phyloP scores from a whole-genome alignment of 2,113 vertebrate genomes.

The Paratilapia polleni region DNA sequence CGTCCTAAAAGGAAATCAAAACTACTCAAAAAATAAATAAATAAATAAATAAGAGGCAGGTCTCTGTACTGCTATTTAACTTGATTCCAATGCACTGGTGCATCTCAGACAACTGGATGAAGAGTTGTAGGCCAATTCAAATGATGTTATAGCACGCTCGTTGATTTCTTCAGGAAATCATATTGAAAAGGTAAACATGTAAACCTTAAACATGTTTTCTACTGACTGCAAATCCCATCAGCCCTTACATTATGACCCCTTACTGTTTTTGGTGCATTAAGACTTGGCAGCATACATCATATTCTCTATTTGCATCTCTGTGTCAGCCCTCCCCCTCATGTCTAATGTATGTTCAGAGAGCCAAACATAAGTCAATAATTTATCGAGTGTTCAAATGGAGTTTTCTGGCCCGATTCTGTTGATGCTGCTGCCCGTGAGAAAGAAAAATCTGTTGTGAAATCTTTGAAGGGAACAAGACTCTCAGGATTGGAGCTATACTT shows the following conservation, averaged over 20 bases:
- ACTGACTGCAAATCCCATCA: background rate
- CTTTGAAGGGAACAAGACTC: background rate
- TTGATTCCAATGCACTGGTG: background rate
- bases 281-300: slow-evolving; percentile 15
- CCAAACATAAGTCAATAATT: slow-evolving; percentile 67
- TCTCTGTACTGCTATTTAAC: background rate
- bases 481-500: slow-evolving; percentile 18
- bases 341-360: slow-evolving; percentile 60
- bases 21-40: background rate
- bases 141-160: background rate
- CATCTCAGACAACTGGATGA: background rate
- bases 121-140: background rate
- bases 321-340: slow-evolving; percentile 50
- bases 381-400: slow-evolving; percentile 54
- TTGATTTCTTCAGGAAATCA: background rate
- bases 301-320: background rate
- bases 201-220: background rate
- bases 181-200: background rate
- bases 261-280: slow-evolving; percentile 39
- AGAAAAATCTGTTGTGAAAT: slow-evolving; percentile 36
- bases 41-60: background rate
- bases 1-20: background rate
- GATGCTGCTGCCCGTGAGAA: background rate
- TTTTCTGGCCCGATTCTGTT: slow-evolving; percentile 48
- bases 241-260: background rate